Base-by-base conservation (phyloP, 2,113 vertebrate genomes). In the Cryptoleucopteryx plumbea region DNA sequence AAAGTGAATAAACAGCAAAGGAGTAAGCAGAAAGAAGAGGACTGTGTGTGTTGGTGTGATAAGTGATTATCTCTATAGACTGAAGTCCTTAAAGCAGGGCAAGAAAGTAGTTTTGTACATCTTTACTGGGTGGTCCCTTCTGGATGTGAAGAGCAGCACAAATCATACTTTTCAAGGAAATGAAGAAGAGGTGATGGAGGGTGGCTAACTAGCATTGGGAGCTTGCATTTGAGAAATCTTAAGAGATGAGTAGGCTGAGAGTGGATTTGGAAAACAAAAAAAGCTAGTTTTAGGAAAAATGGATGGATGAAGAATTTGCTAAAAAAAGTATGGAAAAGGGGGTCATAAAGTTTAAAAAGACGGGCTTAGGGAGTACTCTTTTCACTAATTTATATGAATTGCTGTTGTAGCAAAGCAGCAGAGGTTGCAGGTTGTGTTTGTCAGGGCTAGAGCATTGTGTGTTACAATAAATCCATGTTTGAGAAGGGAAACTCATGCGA, bases 121-220 rank as follows among this genome's bases (percentile, higher is more conserved):
- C 21, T 80, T 88, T 81, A 3, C 31, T 86, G 82, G 8, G 32
- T 45, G 4, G 18, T 40, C 25, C 23, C 48, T 80, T 74, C 55
- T 34, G 15, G 13, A 15, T 53, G 29, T 19, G 10, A 42, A 36
- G 25, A 83, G 43, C 59, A 38, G 38, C 38, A n/a, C 11, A 52
- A 47, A 25, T 15, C 3, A 1, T 71, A 10, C n/a, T 32, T 62
- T 45, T 52, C 36, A 52, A 58, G 42, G 34, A 56, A 58, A 3
- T 47, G n/a, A 72, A 48, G 18, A 53, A 17, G 45, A 61, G n/a
- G 18, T 45, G 29, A n/a, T 1, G 3, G 48, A 75, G 16, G 13
- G 13, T 38, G 18, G 23, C 40, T 66, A 26, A 27, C 6, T 19
- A 12, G 7, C 1, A 0, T 11, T 1, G 0, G 21, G 53, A 72